Evolutionary conservation across 64 coral and sea anemone genomes (phyloP), one percentile per base, ranked within the genome.

Genomic region (Cladopsammia gracilis): DNA sequence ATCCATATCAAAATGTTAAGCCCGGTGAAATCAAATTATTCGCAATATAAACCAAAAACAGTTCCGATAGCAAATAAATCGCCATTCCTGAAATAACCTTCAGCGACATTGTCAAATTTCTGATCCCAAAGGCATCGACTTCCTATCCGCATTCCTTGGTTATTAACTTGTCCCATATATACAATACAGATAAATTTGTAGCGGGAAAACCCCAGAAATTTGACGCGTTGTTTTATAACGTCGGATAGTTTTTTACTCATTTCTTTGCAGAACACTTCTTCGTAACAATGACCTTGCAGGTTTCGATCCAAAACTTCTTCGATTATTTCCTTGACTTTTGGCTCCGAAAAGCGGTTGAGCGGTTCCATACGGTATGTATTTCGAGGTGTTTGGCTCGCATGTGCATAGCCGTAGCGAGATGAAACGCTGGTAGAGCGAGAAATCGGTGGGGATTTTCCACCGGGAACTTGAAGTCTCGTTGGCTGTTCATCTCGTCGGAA

Each of bases 131-230:
- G 73, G 34, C 96, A 98, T 4, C 96, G 79, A 77, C 92, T 94
- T 59, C 52, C 88, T 26, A 98, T 98, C 62, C 96, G 70, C 88
- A 94, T 75, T 10, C 96, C 88, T 82, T 98, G 96, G 62, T 98
- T 98, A 16, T 78, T 66, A 60, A 88, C 77, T 68, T 98, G 82
- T 57, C 96, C 96, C 43, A 98, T 98, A 58, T 91, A 90, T 0
- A 98, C 96, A 69, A 98, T 46, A 88, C 92, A 98, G 48, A 98
- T 75, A 48, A 91, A 71, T 60, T 98, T 98, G 73, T 98, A 98
- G 11, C 96, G 87, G 22, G 75, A 86, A 82, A 88, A 98, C 4
- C 96, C 96, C 22, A 94, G 25, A 75, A 90, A 83, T 20, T 98
- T 98, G 4, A 98, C 92, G 5, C 92, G 86, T 58, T 94, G 96